phyloP scores from a whole-genome alignment of 2,797 vertebrate species.

The Buphagus erythrorhynchus region DNA sequence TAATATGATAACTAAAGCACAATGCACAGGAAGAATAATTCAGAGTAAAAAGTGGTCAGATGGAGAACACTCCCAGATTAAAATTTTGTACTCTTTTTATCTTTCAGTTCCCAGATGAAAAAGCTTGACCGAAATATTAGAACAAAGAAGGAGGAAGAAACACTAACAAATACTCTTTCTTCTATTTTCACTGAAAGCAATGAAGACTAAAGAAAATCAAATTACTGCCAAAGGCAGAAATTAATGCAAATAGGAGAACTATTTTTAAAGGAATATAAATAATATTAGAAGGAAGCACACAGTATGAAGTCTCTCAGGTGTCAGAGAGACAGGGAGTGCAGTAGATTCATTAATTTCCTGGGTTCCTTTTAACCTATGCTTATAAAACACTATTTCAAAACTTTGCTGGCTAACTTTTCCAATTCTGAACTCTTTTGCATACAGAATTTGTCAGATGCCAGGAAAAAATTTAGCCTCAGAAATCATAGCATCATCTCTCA shows the following conservation, averaged over 20 bases:
- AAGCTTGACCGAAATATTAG: neutral
- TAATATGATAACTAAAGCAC: neutral
- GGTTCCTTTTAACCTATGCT: neutral
- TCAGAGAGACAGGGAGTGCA: neutral
- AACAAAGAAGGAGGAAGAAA: neutral
- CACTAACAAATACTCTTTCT: neutral
- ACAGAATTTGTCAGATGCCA: neutral
- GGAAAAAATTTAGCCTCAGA: neutral
- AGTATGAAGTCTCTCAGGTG: neutral
- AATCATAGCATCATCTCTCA: neutral
- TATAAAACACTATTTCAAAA: neutral
- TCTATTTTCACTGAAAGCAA: neutral
- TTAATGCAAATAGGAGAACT: neutral
- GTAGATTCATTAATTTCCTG: neutral
- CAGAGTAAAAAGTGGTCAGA: neutral
- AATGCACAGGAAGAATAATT: neutral
- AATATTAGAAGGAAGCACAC: neutral
- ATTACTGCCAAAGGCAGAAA: neutral
- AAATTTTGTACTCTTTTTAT: neutral
- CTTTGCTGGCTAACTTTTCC: neutral
- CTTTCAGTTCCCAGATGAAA: neutral
- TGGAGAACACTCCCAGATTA: neutral
- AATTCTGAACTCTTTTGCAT: neutral
- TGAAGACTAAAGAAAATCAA: neutral
- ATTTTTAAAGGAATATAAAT: constrained; percentile 8